These are phyloP conservation scores for Baryphthengus martii DNA, from an alignment of 2,113 vertebrate species.

Conservation along the genomic window DNA sequence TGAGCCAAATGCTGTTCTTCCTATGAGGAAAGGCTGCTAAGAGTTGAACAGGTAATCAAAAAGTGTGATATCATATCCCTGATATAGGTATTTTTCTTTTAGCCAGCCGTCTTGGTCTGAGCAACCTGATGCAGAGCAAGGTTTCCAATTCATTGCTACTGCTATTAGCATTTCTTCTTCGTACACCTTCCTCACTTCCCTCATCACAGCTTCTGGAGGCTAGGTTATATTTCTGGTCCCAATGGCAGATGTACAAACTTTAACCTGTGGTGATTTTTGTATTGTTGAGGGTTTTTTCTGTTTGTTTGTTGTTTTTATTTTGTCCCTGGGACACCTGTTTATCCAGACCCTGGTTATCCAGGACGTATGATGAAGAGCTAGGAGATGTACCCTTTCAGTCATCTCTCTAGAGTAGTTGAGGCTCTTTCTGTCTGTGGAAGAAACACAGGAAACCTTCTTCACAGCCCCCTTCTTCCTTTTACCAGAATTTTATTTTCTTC, in stretches of 20 bases:
- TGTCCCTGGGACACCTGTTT: neutral
- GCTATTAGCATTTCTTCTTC: neutral
- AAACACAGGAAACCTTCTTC: neutral
- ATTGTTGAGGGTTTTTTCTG: neutral
- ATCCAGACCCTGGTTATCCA: neutral
- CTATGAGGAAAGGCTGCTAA: neutral
- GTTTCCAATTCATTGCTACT: neutral
- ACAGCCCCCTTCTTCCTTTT: neutral
- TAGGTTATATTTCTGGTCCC: neutral
- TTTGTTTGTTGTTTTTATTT: too few relatives aligned
- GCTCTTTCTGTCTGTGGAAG: neutral
- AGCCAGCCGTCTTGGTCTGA: neutral
- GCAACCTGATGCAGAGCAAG: neutral
- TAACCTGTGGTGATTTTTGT: neutral
- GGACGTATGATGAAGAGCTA: neutral
- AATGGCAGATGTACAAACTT: neutral
- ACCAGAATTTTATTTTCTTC: neutral
- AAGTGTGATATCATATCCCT: neutral
- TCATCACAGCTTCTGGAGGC: neutral
- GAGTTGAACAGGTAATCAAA: neutral
- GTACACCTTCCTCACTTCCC: neutral
- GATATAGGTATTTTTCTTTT: neutral
- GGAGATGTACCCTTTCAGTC: neutral
- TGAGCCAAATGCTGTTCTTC: neutral
- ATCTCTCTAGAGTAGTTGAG: neutral